A percentile compares a stretch with the other conserved stretches of the same genome.
phyloP scores from a whole-genome alignment of 2,113 vertebrate species.

The Rattus norvegicus region GRCr8 NC_086037.1:32532501-32533000 shows the following conservation, averaged over 20 bases:
- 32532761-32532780: slow-evolving; percentile 5
- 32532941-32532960: neutral
- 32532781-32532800: neutral
- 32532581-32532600: neutral
- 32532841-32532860: neutral
- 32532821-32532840: neutral
- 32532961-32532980: neutral
- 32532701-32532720: neutral
- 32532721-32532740: neutral
- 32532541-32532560: slow-evolving; percentile 67
- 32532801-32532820: slow-evolving; percentile 4
- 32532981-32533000: neutral
- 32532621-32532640: neutral
- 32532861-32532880: neutral
- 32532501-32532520: slow-evolving; percentile 57
- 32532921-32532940: neutral
- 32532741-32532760: neutral
- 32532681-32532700: neutral
- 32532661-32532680: neutral
- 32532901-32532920: neutral
- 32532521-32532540: slow-evolving; percentile 55
- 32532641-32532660: neutral
- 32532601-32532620: neutral
- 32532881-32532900: neutral
- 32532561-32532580: slow-evolving; percentile 48